Evolutionary conservation across 2,797 vertebrate species (phyloP), one percentile per base, ranked within the genome.

Genomic region (Gallinago stenura): DNA sequence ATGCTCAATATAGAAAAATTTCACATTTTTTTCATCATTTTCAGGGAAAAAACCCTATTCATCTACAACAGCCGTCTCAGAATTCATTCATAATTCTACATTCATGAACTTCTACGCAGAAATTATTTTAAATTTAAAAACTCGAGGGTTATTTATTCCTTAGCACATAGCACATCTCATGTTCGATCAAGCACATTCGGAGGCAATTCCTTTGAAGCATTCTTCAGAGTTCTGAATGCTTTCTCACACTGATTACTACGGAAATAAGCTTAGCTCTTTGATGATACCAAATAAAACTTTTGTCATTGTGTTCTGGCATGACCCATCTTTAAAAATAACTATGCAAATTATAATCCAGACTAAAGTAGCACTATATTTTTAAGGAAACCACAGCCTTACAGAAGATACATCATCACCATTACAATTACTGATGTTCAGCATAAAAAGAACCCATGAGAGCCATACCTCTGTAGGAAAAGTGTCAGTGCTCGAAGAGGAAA

Each of bases 401-500:
- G 48, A 90, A 88, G 57, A 73, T 61, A 3, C 2, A 86, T 37
- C 39, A 66, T 37, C 53, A 62, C 46, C 58, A 60, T 83, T 83
- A 72, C 35, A 58, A 72, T 58, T 81, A 79, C 73, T 35, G 43
- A 83, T 50, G 69, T 31, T 92, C 64, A 87, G 45, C 61, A 78
- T 24, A 77, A 77, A 79, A 84, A 76, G 31, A 97, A 79, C 33
- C 31, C 50, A 39, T 22, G 33, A 95, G 53, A 92, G 62, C 61
- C 66, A 93, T 43, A 84, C 15, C 41, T 84, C 90, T 77, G 48
- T 26, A 95, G 75, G 87, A 94, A 97, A 97, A 95, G 95, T 95
- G 94, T 96, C 95, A 94, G 93, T 96, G 95, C 91, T 94, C 88
- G 61, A 80, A 84, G 60, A 94, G 50, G 35, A 94, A 92, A 88